A percentile compares a stretch with the other conserved stretches of the same genome.
phyloP scores from a whole-genome alignment of 2,113 vertebrate genomes.

The Carassius auratus region DNA sequence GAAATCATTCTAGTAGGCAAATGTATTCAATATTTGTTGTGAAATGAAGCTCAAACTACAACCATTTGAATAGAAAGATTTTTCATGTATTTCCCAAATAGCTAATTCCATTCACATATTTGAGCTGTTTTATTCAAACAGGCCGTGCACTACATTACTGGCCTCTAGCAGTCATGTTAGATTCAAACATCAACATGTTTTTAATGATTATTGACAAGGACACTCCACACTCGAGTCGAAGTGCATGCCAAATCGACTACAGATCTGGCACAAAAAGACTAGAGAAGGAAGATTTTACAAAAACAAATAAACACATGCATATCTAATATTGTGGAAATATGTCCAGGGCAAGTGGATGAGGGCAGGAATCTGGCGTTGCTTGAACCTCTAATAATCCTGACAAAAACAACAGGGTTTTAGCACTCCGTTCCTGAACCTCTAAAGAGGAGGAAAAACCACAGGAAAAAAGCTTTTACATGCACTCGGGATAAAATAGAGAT shows the following conservation, averaged over 20 bases:
- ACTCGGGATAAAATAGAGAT: neutral
- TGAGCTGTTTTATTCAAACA: neutral
- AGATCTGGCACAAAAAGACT: neutral
- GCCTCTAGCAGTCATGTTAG: slow-evolving; percentile 13
- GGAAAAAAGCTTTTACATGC: neutral
- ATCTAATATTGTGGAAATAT: neutral
- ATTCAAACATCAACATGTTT: neutral
- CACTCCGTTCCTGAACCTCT: neutral
- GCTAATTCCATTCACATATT: neutral
- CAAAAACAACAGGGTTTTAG: neutral
- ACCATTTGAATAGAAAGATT: neutral
- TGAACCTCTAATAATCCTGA: neutral
- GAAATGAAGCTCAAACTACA: neutral
- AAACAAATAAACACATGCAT: neutral
- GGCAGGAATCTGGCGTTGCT: neutral
- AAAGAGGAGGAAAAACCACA: neutral
- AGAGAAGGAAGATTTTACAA: neutral
- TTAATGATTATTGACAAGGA: slow-evolving; percentile 1
- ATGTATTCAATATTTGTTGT: neutral
- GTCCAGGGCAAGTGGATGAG: neutral
- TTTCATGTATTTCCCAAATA: neutral
- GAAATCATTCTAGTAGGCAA: neutral
- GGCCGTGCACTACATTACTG: too few relatives aligned
- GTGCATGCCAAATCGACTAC: neutral
- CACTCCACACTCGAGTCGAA: neutral